These are phyloP conservation scores for Ips nitidus DNA, from an alignment of 1,140 invertebrate genomes.

Conservation along the genomic window DNA sequence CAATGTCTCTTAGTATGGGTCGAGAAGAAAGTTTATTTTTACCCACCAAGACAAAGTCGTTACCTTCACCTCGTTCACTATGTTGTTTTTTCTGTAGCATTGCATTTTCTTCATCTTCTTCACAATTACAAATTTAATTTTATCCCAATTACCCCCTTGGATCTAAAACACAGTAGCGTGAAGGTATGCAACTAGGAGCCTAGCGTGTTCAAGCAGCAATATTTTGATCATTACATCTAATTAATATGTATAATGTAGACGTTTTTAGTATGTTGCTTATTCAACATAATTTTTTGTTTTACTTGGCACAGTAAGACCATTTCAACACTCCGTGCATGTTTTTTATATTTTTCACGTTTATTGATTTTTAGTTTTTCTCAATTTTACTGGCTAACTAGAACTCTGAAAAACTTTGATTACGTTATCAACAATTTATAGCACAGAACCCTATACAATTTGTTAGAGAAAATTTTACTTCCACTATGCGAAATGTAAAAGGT, in stretches of 20 bases:
- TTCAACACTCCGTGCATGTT: too few relatives aligned
- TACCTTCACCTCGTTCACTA: constrained; percentile 18
- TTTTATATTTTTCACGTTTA: too few relatives aligned
- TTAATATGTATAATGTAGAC: constrained; percentile 17
- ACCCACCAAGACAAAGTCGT: constrained; percentile 9
- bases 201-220: constrained; percentile 18
- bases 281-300: constrained; percentile 12
- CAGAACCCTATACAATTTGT: too few relatives aligned
- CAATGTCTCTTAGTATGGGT: constrained; percentile 13
- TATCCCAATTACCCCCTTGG: constrained; percentile 12
- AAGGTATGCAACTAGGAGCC: constrained; percentile 15
- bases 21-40: constrained; percentile 18
- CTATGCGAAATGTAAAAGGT: too few relatives aligned
- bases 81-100: not conserved
- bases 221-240: constrained; percentile 20
- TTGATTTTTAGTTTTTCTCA: too few relatives aligned
- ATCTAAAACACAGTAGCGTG: constrained; percentile 15
- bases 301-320: not conserved
- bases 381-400: too few relatives aligned
- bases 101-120: not conserved
- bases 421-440: too few relatives aligned
- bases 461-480: too few relatives aligned
- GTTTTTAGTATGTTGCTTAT: constrained; percentile 11
- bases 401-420: too few relatives aligned
- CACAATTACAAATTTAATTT: not conserved